Base-by-base conservation (phyloP, 2,113 vertebrate species). In the Thunnus maccoyii region DNA sequence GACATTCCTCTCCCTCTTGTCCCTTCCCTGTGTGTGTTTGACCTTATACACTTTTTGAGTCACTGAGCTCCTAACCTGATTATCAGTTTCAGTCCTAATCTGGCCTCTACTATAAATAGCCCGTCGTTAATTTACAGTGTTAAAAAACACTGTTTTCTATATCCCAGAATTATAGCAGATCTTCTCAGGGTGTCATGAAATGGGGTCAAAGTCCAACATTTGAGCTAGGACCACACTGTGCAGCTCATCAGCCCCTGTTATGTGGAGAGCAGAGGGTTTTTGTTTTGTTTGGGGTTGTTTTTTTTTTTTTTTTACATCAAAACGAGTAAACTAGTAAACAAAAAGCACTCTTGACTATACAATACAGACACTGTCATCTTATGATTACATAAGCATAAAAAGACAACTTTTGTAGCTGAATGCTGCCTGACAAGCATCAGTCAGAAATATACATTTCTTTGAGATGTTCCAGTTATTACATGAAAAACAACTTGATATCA, bases 31-130 rank as follows among this genome's bases (percentile, higher is more conserved):
- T 63, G 27, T 74, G 18, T 78, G 62, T 80, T 36, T 69, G 51
- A 15, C 60, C 55, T 66, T 52, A 9, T 71, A 36, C 73, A 76
- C 75, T 68, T 77, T 61, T 71, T 16, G 51, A 80, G 78, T 69
- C 79, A 83, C 83, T 88, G 83, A 91, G 89, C 87, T 84, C 80
- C 82, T 94, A 88, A 93, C 83, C 88, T 92, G 88, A 91, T 92
- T 93, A 93, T 84, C 85, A 77, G 78, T 89, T 90, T 82, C 67
- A 74, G 80, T 84, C 81, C 81, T 85, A 90, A 81, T 84, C 78
- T 79, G 84, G 72, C 60, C 67, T 83, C 62, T 27, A 3, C 93
- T 88, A 85, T 86, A 91, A 92, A 92, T 90, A 93, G 74, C 18
- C 5, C 4, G 55, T 18, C 9, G 46, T 83, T 78, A 12, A 71